Percentiles rank a stretch among this genome's conserved stretches.
These are phyloP conservation scores for Bufotes viridis DNA, from an alignment of 2,797 vertebrate genomes.

Conservation along the genomic window DNA sequence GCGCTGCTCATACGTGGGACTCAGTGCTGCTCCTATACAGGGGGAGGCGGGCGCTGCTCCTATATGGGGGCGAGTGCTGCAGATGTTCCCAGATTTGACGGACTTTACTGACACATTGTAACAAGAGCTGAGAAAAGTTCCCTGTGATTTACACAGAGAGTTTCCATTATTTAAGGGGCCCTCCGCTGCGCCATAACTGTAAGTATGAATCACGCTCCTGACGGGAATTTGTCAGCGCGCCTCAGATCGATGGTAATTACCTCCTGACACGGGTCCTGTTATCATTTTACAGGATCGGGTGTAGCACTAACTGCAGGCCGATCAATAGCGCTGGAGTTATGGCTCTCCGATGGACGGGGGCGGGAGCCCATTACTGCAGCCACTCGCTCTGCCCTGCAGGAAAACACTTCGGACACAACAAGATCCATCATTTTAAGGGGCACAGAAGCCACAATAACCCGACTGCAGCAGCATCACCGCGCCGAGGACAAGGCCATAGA, in stretches of 20 bases:
- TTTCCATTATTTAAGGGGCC: constrained; percentile 76
- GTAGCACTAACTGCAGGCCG: constrained; percentile 78
- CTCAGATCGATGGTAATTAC: constrained; percentile 99
- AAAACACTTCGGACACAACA: constrained; percentile 73
- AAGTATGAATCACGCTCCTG: constrained; percentile 88
- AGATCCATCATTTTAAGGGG: constrained; percentile 66
- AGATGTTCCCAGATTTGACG: constrained; percentile 18
- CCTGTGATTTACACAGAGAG: constrained; percentile 74
- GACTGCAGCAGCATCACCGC: neutral
- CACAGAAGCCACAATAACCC: neutral
- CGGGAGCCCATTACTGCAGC: constrained; percentile 88
- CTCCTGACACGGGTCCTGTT: constrained; percentile 96
- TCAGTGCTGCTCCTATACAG: too few species aligned
- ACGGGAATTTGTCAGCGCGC: constrained; percentile 89
- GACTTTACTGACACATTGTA: constrained; percentile 31
- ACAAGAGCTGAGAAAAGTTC: constrained; percentile 5
- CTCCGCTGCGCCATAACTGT: constrained; percentile 76
- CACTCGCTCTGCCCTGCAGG: constrained; percentile 70
- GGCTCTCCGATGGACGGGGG: constrained; percentile 87
- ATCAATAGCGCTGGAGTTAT: constrained; percentile 95
- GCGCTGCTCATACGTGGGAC: too few species aligned
- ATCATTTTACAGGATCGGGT: constrained; percentile 93
- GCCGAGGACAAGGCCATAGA: neutral
- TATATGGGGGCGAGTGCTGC: too few species aligned
- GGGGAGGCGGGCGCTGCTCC: too few species aligned